Conservation (phyloP, 2,113 vertebrate species). For the Vulpes vulpes region DNA sequence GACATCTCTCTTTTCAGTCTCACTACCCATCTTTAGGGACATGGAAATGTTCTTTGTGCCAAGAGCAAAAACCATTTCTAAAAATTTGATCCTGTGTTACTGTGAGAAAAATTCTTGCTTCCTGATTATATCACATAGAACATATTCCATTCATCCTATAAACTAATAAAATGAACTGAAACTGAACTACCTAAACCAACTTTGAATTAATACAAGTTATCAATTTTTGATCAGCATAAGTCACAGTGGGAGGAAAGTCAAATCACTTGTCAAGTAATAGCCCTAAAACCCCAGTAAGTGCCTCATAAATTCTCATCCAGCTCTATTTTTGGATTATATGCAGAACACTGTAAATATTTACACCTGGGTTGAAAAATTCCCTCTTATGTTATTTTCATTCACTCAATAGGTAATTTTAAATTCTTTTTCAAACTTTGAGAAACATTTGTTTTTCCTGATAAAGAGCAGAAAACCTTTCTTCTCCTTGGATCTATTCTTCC, state of each 20-base stretch:
- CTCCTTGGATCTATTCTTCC: neutral
- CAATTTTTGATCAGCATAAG: constrained; percentile 47
- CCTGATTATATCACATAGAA: constrained; percentile 42
- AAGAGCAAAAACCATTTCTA: constrained; percentile 52
- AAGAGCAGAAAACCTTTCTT: neutral
- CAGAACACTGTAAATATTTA: constrained; percentile 50
- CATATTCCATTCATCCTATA: constrained; percentile 66
- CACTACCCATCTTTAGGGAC: neutral
- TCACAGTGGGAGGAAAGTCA: constrained; percentile 4
- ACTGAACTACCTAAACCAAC: constrained; percentile 39
- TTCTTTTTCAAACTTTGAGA: constrained; percentile 22
- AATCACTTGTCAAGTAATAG: constrained; percentile 29
- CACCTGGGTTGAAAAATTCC: neutral
- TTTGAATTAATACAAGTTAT: constrained; percentile 47
- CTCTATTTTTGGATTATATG: neutral
- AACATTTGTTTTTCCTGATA: neutral
- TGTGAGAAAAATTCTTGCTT: constrained; percentile 61
- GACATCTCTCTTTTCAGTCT: constrained; percentile 51
- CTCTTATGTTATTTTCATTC: constrained; percentile 25
- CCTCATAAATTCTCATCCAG: constrained; percentile 47
- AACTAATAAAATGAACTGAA: constrained; percentile 69
- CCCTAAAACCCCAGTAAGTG: neutral
- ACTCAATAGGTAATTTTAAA: constrained; percentile 20
- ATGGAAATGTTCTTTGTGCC: constrained; percentile 39
- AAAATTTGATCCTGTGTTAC: constrained; percentile 40